phyloP scores from a whole-genome alignment of 2,888 invertebrate species.

The Drosophila ezoana region DNA sequence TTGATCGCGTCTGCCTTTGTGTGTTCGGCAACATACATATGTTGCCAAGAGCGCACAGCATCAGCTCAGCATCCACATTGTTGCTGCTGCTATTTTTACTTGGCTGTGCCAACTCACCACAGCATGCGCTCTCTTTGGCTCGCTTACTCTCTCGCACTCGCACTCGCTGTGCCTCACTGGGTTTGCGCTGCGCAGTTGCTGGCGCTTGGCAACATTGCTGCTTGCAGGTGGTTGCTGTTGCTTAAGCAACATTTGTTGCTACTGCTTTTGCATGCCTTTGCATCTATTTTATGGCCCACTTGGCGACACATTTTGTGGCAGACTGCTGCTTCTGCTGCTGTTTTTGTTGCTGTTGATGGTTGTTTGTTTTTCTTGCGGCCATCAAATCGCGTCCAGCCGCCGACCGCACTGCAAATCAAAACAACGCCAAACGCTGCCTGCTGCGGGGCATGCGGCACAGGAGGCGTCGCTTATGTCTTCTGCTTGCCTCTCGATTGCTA shows the following conservation, averaged over 20 bases:
- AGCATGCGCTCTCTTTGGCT: conserved; percentile 10
- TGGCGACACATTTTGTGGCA: conserved; percentile 50
- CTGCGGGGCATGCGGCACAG: conserved; percentile 4
- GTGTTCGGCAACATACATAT: conserved; percentile 52
- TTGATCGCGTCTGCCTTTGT: conserved; percentile 50
- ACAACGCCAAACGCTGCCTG: conserved; percentile 45
- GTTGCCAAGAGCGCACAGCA: conserved; percentile 47
- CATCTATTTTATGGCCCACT: conserved; percentile 45
- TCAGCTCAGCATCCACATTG: conserved; percentile 55
- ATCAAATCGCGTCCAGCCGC: conserved; percentile 27
- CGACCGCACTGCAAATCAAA: conserved; percentile 46
- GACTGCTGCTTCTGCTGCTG: conserved; percentile 15
- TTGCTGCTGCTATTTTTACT: conserved; percentile 28
- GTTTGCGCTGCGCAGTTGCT: conserved; percentile 44
- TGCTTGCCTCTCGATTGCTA: conserved; percentile 54
- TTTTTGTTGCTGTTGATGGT: conserved; percentile 12
- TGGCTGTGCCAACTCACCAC: conserved; percentile 50
- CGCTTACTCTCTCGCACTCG: neutral
- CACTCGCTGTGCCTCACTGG: too few relatives aligned
- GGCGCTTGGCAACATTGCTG: conserved; percentile 52
- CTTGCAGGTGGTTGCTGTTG: conserved; percentile 51
- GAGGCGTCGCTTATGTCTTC: conserved; percentile 7
- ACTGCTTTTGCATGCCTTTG: conserved; percentile 15
- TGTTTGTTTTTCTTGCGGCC: conserved; percentile 33
- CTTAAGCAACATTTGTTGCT: conserved; percentile 47